A percentile compares a stretch with the other conserved stretches of the same genome.
phyloP scores from a whole-genome alignment of 92 coral and sea anemone genomes.

The Paramuricea clavata region DNA sequence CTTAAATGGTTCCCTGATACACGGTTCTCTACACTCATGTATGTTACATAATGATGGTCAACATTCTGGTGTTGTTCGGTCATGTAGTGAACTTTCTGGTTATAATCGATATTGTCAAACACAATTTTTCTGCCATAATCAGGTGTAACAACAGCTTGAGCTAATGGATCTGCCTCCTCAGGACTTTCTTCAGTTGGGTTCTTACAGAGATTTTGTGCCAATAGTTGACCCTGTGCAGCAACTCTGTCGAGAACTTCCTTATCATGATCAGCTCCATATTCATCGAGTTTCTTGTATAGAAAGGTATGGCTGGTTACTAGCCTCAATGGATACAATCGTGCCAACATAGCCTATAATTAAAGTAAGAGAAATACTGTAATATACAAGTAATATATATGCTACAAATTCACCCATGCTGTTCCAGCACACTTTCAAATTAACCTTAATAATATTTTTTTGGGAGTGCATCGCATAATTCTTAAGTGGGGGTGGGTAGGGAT shows the following conservation, averaged over 20 bases:
- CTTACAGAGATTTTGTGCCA: neutral
- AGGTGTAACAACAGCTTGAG: too few species aligned
- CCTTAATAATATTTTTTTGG: too few species aligned
- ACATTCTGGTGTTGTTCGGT: too few species aligned
- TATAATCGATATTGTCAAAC: slow-evolving; percentile 36
- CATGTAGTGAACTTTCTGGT: too few species aligned
- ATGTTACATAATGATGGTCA: too few species aligned
- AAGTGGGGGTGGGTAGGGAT: too few species aligned
- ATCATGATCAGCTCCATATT: slow-evolving; percentile 72
- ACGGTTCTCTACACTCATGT: too few species aligned
- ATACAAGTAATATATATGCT: neutral
- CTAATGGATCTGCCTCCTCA: neutral
- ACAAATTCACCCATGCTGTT: neutral
- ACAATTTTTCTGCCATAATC: slow-evolving; percentile 36
- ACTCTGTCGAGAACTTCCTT: slow-evolving; percentile 26
- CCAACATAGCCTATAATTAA: slow-evolving; percentile 74
- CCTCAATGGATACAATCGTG: slow-evolving; percentile 71
- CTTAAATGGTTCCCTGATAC: too few species aligned
- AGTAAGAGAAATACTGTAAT: too few species aligned
- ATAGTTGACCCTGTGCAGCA: slow-evolving; percentile 6
- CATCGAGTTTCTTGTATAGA: too few species aligned
- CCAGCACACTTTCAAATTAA: too few species aligned
- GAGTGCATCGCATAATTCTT: neutral
- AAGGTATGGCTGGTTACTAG: slow-evolving; percentile 78
- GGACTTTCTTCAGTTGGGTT: neutral